phyloP scores from a whole-genome alignment of 2,113 vertebrate genomes.

The Columba livia region DNA sequence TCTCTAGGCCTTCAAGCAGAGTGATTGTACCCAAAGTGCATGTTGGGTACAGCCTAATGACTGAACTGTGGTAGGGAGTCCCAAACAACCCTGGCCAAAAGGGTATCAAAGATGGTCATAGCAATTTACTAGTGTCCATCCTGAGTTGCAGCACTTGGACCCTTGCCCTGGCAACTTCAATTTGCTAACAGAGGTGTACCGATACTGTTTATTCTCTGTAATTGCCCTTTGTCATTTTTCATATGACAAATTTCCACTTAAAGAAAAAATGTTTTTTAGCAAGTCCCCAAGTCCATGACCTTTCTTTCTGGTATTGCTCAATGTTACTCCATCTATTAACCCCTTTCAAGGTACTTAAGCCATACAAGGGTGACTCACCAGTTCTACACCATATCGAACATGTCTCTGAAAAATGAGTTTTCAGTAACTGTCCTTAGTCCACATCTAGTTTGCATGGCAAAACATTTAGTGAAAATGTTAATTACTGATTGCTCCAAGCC shows the following conservation, averaged over 20 bases:
- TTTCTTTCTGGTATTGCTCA: neutral
- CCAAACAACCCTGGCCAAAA: neutral
- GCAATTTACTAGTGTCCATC: neutral
- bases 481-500: neutral
- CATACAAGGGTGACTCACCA: neutral
- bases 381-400: neutral
- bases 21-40: neutral
- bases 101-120: neutral
- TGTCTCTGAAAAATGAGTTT: neutral
- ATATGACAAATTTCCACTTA: neutral
- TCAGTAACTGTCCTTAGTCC: neutral
- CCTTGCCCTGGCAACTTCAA: neutral
- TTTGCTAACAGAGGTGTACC: neutral
- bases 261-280: neutral
- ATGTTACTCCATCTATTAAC: neutral
- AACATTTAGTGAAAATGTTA: neutral
- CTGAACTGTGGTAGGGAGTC: neutral
- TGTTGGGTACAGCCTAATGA: neutral
- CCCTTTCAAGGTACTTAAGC: neutral
- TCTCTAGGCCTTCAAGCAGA: neutral
- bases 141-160: neutral
- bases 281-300: no score
- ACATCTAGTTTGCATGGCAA: neutral
- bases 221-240: neutral
- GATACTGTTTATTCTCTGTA: neutral